phyloP scores from a whole-genome alignment of 2,113 vertebrate species.

The Catharus bicknelli region DNA sequence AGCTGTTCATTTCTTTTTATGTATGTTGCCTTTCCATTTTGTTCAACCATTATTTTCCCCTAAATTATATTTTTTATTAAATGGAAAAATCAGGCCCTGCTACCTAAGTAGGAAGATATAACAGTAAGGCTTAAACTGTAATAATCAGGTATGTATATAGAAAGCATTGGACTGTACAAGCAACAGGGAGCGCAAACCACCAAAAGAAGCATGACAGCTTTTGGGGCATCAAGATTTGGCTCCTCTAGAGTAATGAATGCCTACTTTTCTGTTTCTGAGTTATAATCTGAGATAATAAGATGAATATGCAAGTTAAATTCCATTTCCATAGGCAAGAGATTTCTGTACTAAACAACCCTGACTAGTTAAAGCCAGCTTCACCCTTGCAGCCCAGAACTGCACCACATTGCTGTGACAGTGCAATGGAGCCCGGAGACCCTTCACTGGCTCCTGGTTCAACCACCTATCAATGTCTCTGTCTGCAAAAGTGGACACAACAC shows the following conservation, averaged over 20 bases:
- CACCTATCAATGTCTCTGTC: neutral
- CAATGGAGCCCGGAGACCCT: neutral
- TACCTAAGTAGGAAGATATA: neutral
- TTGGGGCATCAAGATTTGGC: neutral
- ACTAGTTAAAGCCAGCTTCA: neutral
- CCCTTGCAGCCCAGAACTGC: neutral
- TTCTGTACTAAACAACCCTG: neutral
- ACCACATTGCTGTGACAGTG: fast-evolving
- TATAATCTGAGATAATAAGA: neutral
- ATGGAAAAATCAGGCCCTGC: neutral
- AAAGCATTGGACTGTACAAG: neutral
- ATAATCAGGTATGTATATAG: neutral
- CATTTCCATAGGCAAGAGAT: neutral
- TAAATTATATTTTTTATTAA: neutral
- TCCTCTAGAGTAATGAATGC: neutral
- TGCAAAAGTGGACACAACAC: neutral
- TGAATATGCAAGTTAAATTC: neutral
- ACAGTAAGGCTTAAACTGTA: neutral
- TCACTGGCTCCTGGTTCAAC: neutral
- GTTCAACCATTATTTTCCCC: neutral
- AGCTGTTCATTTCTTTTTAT: neutral
- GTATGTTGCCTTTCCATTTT: neutral
- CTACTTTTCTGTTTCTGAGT: neutral
- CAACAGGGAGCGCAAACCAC: neutral
- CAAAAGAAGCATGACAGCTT: neutral